These are phyloP conservation scores for Holothuria glaberrima DNA, from an alignment of 35 echinoderm and acorn worm species.

Conservation along the genomic window DNA sequence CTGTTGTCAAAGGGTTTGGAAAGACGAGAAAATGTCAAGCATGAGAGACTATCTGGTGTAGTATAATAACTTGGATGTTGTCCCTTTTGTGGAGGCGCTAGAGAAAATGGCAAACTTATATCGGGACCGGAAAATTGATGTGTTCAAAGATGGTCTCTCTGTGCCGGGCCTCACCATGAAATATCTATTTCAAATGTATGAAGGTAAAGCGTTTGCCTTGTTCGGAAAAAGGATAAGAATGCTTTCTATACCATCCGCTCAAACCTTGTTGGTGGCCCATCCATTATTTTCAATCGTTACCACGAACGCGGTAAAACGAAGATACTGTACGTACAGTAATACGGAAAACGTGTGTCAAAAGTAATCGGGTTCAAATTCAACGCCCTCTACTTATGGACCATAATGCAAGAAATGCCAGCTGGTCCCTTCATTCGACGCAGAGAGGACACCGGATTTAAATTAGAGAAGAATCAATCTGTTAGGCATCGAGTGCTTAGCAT, in stretches of 20 bases:
- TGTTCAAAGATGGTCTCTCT: constrained; percentile 64
- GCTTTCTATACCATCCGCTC: constrained; percentile 27
- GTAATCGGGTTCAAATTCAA: constrained; percentile 36
- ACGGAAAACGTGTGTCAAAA: no score
- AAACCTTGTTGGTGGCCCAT: constrained; percentile 55
- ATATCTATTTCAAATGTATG: no score
- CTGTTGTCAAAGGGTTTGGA: neutral
- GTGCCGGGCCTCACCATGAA: no score
- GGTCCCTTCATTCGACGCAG: constrained; percentile 20
- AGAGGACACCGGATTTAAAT: constrained; percentile 16
- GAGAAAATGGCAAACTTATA: constrained; percentile 47
- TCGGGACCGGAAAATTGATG: neutral
- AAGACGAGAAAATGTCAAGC: neutral
- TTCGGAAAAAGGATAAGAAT: no score
- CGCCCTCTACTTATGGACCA: constrained; percentile 36
- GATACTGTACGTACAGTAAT: no score
- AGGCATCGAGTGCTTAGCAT: constrained; percentile 34
- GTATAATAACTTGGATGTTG: constrained; percentile 58
- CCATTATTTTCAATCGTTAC: constrained; percentile 36
- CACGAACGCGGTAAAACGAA: constrained; percentile 44
- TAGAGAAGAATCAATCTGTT: neutral
- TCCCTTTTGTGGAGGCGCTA: constrained; percentile 28
- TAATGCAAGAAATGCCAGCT: constrained; percentile 53
- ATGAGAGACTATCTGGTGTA: constrained; percentile 42
- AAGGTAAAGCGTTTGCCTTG: neutral